These are phyloP conservation scores for Mesembrinibis cayennensis DNA, from an alignment of 2,113 vertebrate genomes.

Conservation along the genomic window DNA sequence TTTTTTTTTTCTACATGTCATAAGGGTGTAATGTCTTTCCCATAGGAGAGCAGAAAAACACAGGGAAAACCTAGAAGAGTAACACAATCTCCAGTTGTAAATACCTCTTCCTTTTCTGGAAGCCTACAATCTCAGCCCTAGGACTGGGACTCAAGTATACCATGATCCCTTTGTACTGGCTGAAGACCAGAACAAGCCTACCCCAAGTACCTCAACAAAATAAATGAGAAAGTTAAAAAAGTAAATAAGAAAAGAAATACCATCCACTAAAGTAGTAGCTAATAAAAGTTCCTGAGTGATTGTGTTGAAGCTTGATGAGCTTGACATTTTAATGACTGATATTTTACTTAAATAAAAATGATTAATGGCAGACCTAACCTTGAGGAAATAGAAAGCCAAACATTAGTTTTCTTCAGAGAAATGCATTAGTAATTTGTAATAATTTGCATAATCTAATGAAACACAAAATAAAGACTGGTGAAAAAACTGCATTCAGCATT, in stretches of 20 bases:
- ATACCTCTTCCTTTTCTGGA: background rate
- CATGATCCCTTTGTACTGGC: background rate
- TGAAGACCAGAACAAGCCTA: background rate
- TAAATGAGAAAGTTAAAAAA: background rate
- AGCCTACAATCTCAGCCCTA: background rate
- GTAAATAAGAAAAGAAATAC: background rate
- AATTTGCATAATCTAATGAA: background rate
- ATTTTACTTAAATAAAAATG: slow-evolving; percentile 20
- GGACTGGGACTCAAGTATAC: background rate
- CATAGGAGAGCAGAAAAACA: background rate
- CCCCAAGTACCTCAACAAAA: background rate
- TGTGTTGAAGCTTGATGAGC: background rate
- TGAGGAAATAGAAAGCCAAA: background rate
- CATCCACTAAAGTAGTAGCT: background rate
- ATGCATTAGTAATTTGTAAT: background rate
- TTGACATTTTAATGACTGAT: background rate
- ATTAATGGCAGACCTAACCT: background rate
- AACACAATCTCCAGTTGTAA: background rate
- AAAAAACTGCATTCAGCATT: background rate
- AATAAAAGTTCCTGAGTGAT: background rate
- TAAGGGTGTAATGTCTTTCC: background rate
- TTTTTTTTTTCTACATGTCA: background rate
- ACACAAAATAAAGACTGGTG: background rate
- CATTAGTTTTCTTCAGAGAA: background rate
- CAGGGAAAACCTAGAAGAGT: background rate